Conservation (phyloP, 2,888 invertebrate genomes). For the Galerucella pusilla region DNA sequence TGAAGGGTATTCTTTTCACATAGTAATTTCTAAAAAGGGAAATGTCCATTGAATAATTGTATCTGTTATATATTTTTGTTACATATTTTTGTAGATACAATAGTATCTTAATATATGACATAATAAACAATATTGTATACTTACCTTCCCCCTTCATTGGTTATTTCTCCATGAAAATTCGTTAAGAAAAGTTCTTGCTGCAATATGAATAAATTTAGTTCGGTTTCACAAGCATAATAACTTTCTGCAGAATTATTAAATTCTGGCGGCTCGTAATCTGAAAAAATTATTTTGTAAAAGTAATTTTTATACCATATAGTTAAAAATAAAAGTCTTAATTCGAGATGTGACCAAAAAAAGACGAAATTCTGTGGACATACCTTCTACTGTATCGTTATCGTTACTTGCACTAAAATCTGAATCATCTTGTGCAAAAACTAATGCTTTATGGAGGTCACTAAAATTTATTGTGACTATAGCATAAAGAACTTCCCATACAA, state of each 20-base stretch:
- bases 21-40: conserved; percentile 70
- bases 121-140: background rate
- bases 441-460: conserved; percentile 44
- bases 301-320: no score
- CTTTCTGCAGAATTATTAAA: conserved; percentile 58
- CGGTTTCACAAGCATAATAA: conserved; percentile 60
- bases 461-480: conserved; percentile 56
- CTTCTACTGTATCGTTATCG: conserved; percentile 20
- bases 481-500: conserved; percentile 62
- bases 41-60: no score
- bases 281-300: background rate
- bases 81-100: no score
- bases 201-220: conserved; percentile 56
- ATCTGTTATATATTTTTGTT: no score
- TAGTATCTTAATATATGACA: no score
- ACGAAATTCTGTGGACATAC: background rate
- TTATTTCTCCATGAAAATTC: conserved; percentile 51
- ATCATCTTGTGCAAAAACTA: conserved; percentile 44
- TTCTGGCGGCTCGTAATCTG: conserved; percentile 61
- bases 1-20: conserved; percentile 78
- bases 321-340: no score
- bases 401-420: conserved; percentile 12
- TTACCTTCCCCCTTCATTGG: conserved; percentile 38
- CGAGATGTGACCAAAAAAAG: no score
- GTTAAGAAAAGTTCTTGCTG: conserved; percentile 53